phyloP scores from a whole-genome alignment of 2,888 invertebrate genomes.

The Nomada flava region DNA sequence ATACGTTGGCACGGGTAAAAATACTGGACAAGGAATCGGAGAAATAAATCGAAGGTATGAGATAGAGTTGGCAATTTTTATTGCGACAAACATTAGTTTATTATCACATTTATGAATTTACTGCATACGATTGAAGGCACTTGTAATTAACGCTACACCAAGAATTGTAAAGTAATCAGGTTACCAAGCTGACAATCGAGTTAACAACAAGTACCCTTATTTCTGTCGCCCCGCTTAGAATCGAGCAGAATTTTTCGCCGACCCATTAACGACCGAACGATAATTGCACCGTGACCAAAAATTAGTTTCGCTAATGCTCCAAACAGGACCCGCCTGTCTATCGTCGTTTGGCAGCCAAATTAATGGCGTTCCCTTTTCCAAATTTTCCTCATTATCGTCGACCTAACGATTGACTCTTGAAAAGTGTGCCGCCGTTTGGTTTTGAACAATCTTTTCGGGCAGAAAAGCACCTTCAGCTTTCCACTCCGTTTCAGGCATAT shows the following conservation, averaged over 20 bases:
- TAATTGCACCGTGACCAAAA: neutral
- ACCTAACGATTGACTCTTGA: neutral
- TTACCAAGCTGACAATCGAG: neutral
- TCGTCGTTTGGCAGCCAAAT: neutral
- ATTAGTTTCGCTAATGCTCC: neutral
- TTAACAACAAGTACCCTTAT: neutral
- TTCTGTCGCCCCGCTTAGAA: neutral
- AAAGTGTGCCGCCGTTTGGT: neutral
- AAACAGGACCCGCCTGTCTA: neutral
- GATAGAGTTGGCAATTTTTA: neutral
- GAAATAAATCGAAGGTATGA: neutral
- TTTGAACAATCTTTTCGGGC: too few relatives aligned
- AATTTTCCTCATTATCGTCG: neutral
- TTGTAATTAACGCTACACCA: neutral
- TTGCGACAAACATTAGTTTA: too few relatives aligned
- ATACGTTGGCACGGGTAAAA: neutral
- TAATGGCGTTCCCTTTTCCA: neutral
- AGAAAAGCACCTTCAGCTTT: too few relatives aligned
- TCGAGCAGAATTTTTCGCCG: constrained; percentile 1
- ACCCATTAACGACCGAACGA: neutral
- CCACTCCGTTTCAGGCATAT: too few relatives aligned
- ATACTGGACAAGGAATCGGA: neutral
- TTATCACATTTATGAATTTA: too few relatives aligned
- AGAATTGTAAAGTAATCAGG: neutral
- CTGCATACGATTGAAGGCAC: too few relatives aligned